Percentiles rank a stretch among this genome's conserved stretches.
Conservation (phyloP, 2,888 invertebrate species). For the Nemoura dubitans region DNA sequence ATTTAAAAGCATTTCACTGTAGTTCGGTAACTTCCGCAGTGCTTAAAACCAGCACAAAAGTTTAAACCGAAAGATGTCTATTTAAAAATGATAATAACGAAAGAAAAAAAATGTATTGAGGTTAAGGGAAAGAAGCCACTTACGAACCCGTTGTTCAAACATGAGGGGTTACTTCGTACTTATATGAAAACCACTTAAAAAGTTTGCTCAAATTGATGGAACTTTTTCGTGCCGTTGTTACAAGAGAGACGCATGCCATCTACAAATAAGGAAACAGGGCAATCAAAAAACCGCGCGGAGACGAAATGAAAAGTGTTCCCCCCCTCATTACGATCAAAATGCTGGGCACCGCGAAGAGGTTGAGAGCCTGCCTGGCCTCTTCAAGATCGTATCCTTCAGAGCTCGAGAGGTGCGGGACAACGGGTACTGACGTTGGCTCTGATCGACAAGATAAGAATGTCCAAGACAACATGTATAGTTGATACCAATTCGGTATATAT, state of each 20-base stretch:
- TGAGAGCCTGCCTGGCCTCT: background rate
- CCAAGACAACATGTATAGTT: background rate
- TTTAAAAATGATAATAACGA: conserved; percentile 42
- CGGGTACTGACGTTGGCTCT: background rate
- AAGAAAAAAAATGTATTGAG: conserved; percentile 43
- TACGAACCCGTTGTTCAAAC: conserved; percentile 47
- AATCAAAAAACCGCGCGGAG: background rate
- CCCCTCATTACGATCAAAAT: background rate
- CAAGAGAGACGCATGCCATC: conserved; percentile 3
- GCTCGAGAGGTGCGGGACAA: background rate
- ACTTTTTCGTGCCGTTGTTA: conserved; percentile 17
- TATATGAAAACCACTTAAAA: conserved; percentile 42
- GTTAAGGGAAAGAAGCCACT: conserved; percentile 48
- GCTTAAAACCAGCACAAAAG: background rate
- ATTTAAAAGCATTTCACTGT: conserved; percentile 29
- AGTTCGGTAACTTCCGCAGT: background rate
- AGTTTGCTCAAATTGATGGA: conserved; percentile 46
- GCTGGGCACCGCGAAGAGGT: background rate
- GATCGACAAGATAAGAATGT: background rate
- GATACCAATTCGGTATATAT: background rate
- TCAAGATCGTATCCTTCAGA: background rate
- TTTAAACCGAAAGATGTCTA: conserved; percentile 21
- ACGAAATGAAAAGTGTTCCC: background rate
- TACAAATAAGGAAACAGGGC: background rate
- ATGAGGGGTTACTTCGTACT: conserved; percentile 28